Evolutionary conservation across 2,113 vertebrate genomes (phyloP), one percentile per base, ranked within the genome.

Genomic region (Menura novaehollandiae): DNA sequence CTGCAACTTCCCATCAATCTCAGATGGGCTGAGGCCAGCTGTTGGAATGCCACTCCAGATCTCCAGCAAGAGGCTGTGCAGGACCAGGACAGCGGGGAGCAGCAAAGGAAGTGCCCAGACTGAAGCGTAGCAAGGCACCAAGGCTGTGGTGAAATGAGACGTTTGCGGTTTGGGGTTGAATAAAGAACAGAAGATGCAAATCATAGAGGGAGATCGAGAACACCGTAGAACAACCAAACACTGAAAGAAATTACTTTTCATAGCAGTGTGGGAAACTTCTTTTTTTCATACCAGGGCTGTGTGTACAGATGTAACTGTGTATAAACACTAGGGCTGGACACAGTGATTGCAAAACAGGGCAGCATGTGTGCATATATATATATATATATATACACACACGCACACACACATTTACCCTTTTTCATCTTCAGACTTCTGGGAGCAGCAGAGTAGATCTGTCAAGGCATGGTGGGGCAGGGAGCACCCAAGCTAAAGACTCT

Each of bases 351-450:
- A n/a, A 47, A 63, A 27, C 27, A 35, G 26, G 26, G 35, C 33
- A 58, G 6, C 23, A 28, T 0, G 0, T 18, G 8, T 15, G 14
- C 24, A 9, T 16, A 13, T 8, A 9, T 7, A 21, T 7, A 46
- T 7, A 33, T 0, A 39, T 13, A 11, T 6, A 32, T 4, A 39
- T 6, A 59, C 27, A 14, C 16, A 67, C 21, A 10, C 67, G 33
- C 10, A 67, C 11, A 84, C 15, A 18, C 19, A 49, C 10, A 7
- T 46, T 67, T 64, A 15, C n/a, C 23, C 28, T 52, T 76, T 60
- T 41, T 49, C 32, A 60, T 52, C 63, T 80, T 83, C 30, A 67
- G 28, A 66, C 51, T 58, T 69, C 14, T 41, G 44, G n/a, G 26
- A 91, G 23, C n/a, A n/a, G 59, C 35, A 52, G 37, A 82, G 46